A percentile compares a stretch with the other conserved stretches of the same genome.
Evolutionary conservation across 1,140 invertebrate genomes (phyloP).

Genomic region (Tetragnatha versicolor): DNA sequence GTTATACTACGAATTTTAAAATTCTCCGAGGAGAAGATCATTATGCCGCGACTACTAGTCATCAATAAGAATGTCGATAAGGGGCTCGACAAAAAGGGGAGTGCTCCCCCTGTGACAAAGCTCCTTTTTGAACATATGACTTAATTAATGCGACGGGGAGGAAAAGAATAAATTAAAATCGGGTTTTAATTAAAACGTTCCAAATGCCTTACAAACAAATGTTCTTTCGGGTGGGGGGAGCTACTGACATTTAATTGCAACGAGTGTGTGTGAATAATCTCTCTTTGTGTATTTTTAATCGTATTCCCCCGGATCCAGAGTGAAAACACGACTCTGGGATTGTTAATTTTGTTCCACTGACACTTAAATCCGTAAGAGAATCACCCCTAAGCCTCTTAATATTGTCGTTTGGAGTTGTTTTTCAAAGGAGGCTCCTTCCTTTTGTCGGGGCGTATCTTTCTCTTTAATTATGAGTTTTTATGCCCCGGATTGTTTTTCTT

Average conservation of each 20-base stretch:
- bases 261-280: slow-evolving; percentile 9
- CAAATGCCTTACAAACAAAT: slow-evolving; percentile 16
- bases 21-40: too few relatives aligned
- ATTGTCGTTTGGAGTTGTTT: too few relatives aligned
- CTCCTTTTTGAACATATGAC: background rate
- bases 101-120: too few relatives aligned
- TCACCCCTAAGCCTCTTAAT: background rate
- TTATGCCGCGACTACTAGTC: too few relatives aligned
- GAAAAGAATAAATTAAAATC: slow-evolving; percentile 46
- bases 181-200: slow-evolving; percentile 33
- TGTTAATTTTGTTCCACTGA: background rate
- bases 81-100: background rate
- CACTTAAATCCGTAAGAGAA: slow-evolving; percentile 11
- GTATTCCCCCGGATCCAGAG: background rate
- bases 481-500: too few relatives aligned
- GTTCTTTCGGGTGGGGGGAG: background rate
- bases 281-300: slow-evolving; percentile 8
- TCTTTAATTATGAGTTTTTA: background rate
- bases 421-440: too few relatives aligned
- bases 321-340: background rate
- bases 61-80: background rate
- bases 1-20: too few relatives aligned
- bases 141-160: slow-evolving; percentile 14
- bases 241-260: slow-evolving; percentile 26
- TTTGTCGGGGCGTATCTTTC: too few relatives aligned